Base-by-base conservation (phyloP, 2,113 vertebrate species). In the Leucosticte australis region DNA sequence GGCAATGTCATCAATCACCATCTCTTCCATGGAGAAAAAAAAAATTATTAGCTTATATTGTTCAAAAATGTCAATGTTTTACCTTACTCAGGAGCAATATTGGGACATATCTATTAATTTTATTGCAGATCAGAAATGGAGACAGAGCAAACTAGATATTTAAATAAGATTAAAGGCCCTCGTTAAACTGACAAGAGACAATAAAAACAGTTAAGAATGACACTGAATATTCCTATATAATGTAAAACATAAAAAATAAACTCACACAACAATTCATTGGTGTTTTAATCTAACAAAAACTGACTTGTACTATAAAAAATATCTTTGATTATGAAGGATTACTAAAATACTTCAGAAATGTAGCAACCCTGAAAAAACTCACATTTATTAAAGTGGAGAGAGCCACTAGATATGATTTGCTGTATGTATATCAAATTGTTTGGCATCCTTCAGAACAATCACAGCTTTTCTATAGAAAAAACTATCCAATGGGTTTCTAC, bases 211-310 rank as follows among this genome's bases (percentile, higher is more conserved):
- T 59, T 82, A 92, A 87, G 94, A 71, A 79, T 87, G 16, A 81
- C 83, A 90, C 37, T 68, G 42, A 69, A 47, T 63, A 50, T 94
- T 95, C 69, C 53, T 79, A 74, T 68, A 87, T 50, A 87, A 73
- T 91, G 49, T 88, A 89, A 97, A 93, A 53, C 28, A 87, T 53
- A 63, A 97, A 96, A 93, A 90, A 80, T 64, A 74, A 93, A 89
- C 11, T 63, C 33, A 92, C 81, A 81, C n/a, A 92, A 68, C 33
- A 92, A 35, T 80, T 71, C 39, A 18, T 93, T 81, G 63, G 4
- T 95, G 92, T 95, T 85, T 64, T 87, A 90, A 88, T 53, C 42
- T 92, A 96, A 96, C 50, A 96, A 96, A 97, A 94, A 1, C 10
- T 63, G 30, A 31, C 13, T 60, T 53, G 13, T 16, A 37, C 9